Evolutionary conservation across 2,888 invertebrate genomes (phyloP).

Genomic region (Ctena decussata): DNA sequence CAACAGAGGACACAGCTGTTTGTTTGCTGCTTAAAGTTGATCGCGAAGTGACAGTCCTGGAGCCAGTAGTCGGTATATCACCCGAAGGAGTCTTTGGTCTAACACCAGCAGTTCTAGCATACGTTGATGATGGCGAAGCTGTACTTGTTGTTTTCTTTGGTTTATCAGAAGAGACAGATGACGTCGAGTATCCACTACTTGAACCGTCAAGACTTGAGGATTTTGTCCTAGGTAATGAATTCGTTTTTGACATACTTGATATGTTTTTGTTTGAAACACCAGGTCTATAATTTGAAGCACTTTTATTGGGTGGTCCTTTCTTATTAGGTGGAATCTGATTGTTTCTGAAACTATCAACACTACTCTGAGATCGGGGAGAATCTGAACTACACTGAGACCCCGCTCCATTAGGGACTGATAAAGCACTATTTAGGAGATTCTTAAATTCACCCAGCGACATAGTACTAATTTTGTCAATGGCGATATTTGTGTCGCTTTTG

Average conservation of each 20-base stretch:
- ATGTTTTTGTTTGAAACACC: constrained; percentile 36
- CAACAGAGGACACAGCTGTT: constrained; percentile 24
- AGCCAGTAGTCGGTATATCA: constrained; percentile 20
- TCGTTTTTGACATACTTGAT: constrained; percentile 3
- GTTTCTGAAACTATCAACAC: constrained; percentile 67
- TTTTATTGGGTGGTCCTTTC: constrained; percentile 48
- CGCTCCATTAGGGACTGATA: constrained; percentile 72
- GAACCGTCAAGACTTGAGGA: not conserved
- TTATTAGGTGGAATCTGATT: constrained; percentile 21
- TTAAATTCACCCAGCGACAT: constrained; percentile 82
- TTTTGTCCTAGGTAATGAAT: not conserved
- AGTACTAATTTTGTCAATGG: constrained; percentile 80
- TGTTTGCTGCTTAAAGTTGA: constrained; percentile 10
- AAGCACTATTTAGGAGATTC: constrained; percentile 75
- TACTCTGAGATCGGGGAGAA: constrained; percentile 75
- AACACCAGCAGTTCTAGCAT: not conserved
- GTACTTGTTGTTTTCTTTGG: not conserved
- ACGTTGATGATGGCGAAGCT: not conserved
- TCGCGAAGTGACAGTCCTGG: constrained; percentile 4
- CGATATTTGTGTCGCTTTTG: constrained; percentile 55
- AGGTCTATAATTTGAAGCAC: constrained; percentile 42
- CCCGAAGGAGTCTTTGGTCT: constrained; percentile 51
- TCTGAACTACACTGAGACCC: constrained; percentile 68
- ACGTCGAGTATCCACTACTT: constrained; percentile 57
- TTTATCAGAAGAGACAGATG: constrained; percentile 38